Evolutionary conservation across 2,797 vertebrate genomes (phyloP).

Genomic region (Emydoidea blandingii): DNA sequence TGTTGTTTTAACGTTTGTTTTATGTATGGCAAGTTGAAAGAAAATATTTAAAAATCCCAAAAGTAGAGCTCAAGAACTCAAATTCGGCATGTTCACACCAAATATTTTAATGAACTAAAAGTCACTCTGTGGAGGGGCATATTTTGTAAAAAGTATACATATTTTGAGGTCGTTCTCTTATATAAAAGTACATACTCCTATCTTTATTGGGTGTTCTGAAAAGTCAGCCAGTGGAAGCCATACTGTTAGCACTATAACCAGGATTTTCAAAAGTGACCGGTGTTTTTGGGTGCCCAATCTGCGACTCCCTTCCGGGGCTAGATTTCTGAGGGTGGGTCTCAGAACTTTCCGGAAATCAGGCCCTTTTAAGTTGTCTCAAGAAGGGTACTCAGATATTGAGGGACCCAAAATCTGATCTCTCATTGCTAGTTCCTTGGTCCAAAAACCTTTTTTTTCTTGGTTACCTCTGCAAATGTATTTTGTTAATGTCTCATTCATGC

Average conservation of each 20-base stretch:
- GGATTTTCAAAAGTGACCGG: neutral
- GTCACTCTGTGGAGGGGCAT: neutral
- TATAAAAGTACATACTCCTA: neutral
- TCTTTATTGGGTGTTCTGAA: neutral
- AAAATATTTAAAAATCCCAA: neutral
- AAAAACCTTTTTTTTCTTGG: neutral
- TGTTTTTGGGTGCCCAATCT: neutral
- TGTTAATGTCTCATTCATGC: neutral
- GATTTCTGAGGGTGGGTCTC: neutral
- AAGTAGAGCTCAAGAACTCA: neutral
- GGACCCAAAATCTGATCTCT: too few species aligned
- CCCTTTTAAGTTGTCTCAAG: neutral
- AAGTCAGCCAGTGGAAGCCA: neutral
- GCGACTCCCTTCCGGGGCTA: neutral
- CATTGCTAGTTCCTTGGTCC: neutral
- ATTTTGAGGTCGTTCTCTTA: neutral
- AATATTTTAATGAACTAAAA: neutral
- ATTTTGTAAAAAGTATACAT: neutral
- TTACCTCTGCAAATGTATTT: neutral
- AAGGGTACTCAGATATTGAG: neutral
- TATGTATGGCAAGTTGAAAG: neutral
- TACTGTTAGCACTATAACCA: neutral
- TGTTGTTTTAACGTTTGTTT: neutral
- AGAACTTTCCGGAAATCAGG: neutral
- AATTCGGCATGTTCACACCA: neutral